phyloP scores from a whole-genome alignment of 2,797 vertebrate genomes.

The Manis pentadactyla region DNA sequence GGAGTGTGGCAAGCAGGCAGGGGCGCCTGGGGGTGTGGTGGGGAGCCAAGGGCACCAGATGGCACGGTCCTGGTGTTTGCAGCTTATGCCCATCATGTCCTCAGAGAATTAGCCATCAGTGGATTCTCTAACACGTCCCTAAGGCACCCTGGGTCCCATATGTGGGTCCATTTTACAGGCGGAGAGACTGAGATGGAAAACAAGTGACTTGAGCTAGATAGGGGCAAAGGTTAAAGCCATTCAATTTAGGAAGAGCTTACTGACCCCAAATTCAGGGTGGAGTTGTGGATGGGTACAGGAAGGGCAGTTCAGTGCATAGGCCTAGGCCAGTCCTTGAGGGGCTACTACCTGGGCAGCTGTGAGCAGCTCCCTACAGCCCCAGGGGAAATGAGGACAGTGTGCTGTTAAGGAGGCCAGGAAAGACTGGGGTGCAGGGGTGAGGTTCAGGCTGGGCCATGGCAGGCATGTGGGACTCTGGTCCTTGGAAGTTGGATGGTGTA shows the following conservation, averaged over 20 bases:
- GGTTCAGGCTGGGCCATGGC: background rate
- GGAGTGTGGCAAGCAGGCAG: conserved; percentile 89
- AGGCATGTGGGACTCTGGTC: background rate
- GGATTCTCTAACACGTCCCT: background rate
- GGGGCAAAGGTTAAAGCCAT: background rate
- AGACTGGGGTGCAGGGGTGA: no score
- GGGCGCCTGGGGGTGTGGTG: background rate
- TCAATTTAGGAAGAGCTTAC: background rate
- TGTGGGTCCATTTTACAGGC: background rate
- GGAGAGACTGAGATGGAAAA: background rate
- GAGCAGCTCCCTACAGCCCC: background rate
- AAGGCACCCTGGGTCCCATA: background rate
- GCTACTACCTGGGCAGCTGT: background rate
- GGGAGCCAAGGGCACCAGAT: background rate
- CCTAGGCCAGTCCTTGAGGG: background rate
- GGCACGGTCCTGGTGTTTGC: background rate
- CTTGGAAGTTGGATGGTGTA: background rate
- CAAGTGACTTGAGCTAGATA: background rate
- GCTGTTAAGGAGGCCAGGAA: background rate
- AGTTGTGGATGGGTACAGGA: background rate
- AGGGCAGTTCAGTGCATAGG: background rate
- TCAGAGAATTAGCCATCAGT: background rate
- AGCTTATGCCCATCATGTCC: background rate
- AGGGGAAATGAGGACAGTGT: background rate
- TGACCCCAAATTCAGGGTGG: background rate